Evolutionary conservation across 2,113 vertebrate genomes (phyloP), one percentile per base, ranked within the genome.

Genomic region (Sinocyclocheilus anshuiensis): DNA sequence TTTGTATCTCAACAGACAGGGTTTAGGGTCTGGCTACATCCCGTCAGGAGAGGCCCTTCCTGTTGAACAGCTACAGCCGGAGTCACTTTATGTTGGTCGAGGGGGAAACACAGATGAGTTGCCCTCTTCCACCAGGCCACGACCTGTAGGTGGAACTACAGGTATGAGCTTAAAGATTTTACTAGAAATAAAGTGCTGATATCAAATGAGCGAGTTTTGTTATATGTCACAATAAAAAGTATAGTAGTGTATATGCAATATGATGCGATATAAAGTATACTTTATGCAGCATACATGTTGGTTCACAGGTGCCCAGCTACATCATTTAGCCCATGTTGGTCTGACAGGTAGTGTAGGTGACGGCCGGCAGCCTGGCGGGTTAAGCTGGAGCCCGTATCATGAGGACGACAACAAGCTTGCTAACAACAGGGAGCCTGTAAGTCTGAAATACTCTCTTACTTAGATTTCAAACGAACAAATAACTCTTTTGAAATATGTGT

Each of bases 291-390:
- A 9, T 86, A 16, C 82, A 57, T 87, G 42, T 74, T 18, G 88
- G 20, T 87, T 78, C 92, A 87, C 91, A 99, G 98, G 97, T 83
- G 95, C 95, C 92, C 97, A 98, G 94, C 96, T 98, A 91, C 97
- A 99, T 91, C 97, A 97, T 92, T 95, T 98, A 89, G 95, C 97
- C 24, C 97, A 98, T 94, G 96, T 97, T 93, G 97, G 97, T 85
- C 90, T 99, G 89, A 94, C 96, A n/a, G 96, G 96, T 87, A 95
- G 96, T 87, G 93, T 97, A 67, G 96, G 96, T 80, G 96, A 96
- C 77, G 88, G 93, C 7, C 89, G 90, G 29, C 97, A 97, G 89
- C 95, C 95, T 1, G 95, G 95, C 87, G 95, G 94, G 61, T 89
- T 96, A 36, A 95, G 95, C 90, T 99, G 97, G 98, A 94, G 94